These are phyloP conservation scores for Catostylus mosaicus DNA, from an alignment of 30 jellyfish, hydroid and myxozoan genomes.

Conservation along the genomic window DNA sequence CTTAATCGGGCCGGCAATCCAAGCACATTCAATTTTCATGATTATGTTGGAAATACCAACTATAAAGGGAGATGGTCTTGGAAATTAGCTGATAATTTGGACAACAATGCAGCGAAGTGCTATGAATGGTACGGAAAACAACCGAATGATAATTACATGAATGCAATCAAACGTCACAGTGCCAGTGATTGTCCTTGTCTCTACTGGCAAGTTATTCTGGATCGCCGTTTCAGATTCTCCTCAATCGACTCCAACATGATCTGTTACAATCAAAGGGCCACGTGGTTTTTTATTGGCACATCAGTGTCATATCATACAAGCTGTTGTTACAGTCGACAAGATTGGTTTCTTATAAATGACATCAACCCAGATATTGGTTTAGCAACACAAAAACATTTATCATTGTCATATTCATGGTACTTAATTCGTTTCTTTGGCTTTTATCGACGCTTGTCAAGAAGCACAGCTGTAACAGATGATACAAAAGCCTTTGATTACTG, in stretches of 20 bases:
- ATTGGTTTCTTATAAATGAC: not conserved
- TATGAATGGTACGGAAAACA: slow-evolving; percentile 38
- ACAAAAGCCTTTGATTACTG: slow-evolving; percentile 7
- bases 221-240: slow-evolving; percentile 42
- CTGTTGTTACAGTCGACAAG: slow-evolving; percentile 17
- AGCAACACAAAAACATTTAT: slow-evolving; percentile 9
- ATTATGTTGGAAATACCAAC: slow-evolving; percentile 38
- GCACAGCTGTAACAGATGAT: slow-evolving; percentile 32
- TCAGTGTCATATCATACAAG: not conserved
- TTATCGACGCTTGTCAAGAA: not conserved
- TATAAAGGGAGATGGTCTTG: slow-evolving; percentile 56
- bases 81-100: slow-evolving; percentile 30
- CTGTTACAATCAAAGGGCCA: slow-evolving; percentile 21
- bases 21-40: slow-evolving; percentile 43
- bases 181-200: slow-evolving; percentile 50
- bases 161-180: not conserved
- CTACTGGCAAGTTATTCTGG: slow-evolving; percentile 12
- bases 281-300: slow-evolving; percentile 15
- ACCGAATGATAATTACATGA: slow-evolving; percentile 13
- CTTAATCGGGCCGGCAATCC: slow-evolving; percentile 24
- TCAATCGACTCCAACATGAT: not conserved
- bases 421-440: not conserved
- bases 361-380: not conserved
- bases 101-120: slow-evolving; percentile 38
- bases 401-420: slow-evolving; percentile 4